phyloP scores from a whole-genome alignment of 2,113 vertebrate genomes.

The Sceloporus undulatus region DNA sequence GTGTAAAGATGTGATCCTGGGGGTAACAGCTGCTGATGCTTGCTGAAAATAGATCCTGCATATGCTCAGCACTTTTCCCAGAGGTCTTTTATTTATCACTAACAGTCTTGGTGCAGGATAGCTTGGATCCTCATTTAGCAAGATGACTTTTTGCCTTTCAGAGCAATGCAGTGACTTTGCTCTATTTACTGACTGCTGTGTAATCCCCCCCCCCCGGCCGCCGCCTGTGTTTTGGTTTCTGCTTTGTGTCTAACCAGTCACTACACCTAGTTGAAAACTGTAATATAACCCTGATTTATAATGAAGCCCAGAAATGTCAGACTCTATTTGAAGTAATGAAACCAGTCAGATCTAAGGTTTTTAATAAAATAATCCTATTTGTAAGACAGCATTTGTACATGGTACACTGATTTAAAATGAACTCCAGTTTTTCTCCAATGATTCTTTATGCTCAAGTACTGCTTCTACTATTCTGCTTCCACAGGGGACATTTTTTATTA shows the following conservation, averaged over 20 bases:
- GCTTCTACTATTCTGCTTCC: constrained; percentile 62
- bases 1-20: constrained; percentile 90
- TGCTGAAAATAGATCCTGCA: constrained; percentile 95
- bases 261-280: constrained; percentile 77
- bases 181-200: constrained; percentile 81
- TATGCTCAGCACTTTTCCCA: constrained; percentile 94
- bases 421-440: constrained; percentile 70
- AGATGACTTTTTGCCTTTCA: constrained; percentile 84
- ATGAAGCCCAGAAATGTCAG: constrained; percentile 79
- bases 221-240: constrained; percentile 42
- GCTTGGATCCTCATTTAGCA: constrained; percentile 83
- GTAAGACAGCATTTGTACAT: constrained; percentile 77
- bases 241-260: constrained; percentile 68
- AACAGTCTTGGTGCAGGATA: constrained; percentile 81
- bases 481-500: constrained; percentile 36
- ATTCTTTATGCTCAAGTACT: constrained; percentile 39
- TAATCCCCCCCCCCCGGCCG: constrained; percentile 67
- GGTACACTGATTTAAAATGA: constrained; percentile 80
- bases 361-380: constrained; percentile 86
- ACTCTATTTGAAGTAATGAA: constrained; percentile 80
- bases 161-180: constrained; percentile 81
- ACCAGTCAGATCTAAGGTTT: constrained; percentile 81
- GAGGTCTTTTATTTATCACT: constrained; percentile 91
- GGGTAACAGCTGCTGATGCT: constrained; percentile 96
- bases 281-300: constrained; percentile 81